phyloP scores from a whole-genome alignment of 2,888 invertebrate genomes.

The Trachelus troglodyta region DNA sequence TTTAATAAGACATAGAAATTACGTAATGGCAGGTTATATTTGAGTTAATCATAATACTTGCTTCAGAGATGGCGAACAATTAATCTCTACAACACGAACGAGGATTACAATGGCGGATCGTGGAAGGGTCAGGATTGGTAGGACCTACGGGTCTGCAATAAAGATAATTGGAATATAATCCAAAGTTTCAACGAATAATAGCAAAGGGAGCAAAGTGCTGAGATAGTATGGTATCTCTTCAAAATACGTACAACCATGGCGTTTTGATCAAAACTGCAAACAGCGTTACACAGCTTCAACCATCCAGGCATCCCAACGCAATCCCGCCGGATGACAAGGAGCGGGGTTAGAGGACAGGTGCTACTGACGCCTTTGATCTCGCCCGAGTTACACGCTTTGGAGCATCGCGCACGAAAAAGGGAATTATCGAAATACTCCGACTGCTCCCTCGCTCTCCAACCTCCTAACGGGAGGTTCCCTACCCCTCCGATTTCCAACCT shows the following conservation, averaged over 20 bases:
- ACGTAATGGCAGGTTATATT: background rate
- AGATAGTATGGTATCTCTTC: background rate
- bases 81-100: background rate
- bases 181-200: background rate
- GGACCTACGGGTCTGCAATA: constrained; percentile 40
- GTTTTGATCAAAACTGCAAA: background rate
- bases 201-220: background rate
- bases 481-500: background rate
- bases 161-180: constrained; percentile 50
- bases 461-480: too few relatives aligned
- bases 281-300: background rate
- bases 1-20: background rate
- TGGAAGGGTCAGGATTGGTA: background rate
- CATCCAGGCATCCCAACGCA: constrained; percentile 52
- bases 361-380: constrained; percentile 67
- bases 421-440: constrained; percentile 59
- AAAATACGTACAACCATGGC: background rate
- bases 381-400: constrained; percentile 58
- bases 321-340: constrained; percentile 62
- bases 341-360: constrained; percentile 64
- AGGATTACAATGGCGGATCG: background rate
- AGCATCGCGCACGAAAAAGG: constrained; percentile 55
- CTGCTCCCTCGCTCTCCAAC: background rate
- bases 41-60: background rate
- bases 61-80: background rate